Evolutionary conservation across 2,797 vertebrate genomes (phyloP).

Genomic region (Cyclura pinguis): DNA sequence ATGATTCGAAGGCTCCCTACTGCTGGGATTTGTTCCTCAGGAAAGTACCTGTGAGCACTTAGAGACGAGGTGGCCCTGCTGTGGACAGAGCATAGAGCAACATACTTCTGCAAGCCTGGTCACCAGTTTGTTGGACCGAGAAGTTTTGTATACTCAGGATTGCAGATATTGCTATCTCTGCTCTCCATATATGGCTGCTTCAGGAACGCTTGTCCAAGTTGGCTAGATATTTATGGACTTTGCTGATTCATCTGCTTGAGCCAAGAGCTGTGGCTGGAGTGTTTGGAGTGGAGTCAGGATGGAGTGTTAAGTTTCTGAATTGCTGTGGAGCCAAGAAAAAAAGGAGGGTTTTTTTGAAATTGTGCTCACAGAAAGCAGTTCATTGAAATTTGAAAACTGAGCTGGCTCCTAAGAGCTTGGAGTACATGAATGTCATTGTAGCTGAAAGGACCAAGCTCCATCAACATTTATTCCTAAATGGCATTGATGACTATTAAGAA

Average conservation of each 20-base stretch:
- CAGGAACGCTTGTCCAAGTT: slow-evolving; percentile 67
- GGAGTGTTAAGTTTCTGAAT: slow-evolving; percentile 63
- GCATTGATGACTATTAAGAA: slow-evolving; percentile 59
- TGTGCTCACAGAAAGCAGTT: slow-evolving; percentile 60
- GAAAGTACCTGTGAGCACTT: neutral
- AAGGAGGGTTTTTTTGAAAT: slow-evolving; percentile 25
- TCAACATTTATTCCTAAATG: slow-evolving; percentile 46
- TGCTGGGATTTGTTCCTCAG: neutral
- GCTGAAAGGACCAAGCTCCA: slow-evolving; percentile 49
- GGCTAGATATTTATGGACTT: slow-evolving; percentile 78
- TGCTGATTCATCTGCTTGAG: slow-evolving; percentile 73
- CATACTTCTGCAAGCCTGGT: neutral
- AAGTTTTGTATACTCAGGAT: slow-evolving; percentile 9
- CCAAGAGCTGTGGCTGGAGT: slow-evolving; percentile 71
- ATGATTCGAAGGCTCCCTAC: no score
- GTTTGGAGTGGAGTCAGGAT: slow-evolving; percentile 48
- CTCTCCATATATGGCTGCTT: slow-evolving; percentile 79
- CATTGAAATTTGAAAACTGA: slow-evolving; percentile 46
- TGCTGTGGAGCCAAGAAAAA: slow-evolving; percentile 63
- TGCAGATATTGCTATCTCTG: slow-evolving; percentile 70
- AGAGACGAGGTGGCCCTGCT: neutral
- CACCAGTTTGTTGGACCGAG: neutral
- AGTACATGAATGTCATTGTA: slow-evolving; percentile 47
- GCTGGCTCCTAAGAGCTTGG: slow-evolving; percentile 61
- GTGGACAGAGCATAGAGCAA: neutral